Conservation (phyloP, 2,888 invertebrate genomes). For the Drosophila percnosoma region DNA sequence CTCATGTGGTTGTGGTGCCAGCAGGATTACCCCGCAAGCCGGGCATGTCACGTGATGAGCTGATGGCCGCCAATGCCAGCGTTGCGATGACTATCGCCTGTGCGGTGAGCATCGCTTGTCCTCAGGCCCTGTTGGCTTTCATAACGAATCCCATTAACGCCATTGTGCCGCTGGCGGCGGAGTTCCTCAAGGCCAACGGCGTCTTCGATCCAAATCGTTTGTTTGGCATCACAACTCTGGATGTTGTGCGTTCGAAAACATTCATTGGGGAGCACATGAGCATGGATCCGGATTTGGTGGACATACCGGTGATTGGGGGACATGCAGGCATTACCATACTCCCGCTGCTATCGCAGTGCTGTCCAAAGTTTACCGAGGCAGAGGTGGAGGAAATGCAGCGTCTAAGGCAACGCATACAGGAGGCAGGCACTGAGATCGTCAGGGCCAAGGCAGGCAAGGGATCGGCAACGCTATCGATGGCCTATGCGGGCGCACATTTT, state of each 20-base stretch:
- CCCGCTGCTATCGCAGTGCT: conserved; percentile 95
- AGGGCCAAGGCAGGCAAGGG: conserved; percentile 98
- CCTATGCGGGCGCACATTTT: conserved; percentile 96
- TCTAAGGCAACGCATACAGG: conserved; percentile 92
- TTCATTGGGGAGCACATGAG: conserved; percentile 96
- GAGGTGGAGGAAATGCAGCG: conserved; percentile 92
- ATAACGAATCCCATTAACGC: conserved; percentile 99
- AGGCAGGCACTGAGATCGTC: conserved; percentile 96
- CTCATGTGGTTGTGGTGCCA: conserved; percentile 95
- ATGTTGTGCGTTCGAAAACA: conserved; percentile 96
- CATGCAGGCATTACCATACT: conserved; percentile 98
- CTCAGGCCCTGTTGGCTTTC: conserved; percentile 96
- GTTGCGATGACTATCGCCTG: conserved; percentile 94
- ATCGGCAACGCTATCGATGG: conserved; percentile 98
- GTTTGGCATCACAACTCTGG: conserved; percentile 98
- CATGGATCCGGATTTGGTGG: conserved; percentile 91
- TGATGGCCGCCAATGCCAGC: conserved; percentile 97
- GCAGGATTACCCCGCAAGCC: conserved; percentile 98
- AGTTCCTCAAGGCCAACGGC: conserved; percentile 90
- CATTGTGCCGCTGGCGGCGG: conserved; percentile 97
- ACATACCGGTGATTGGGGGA: conserved; percentile 97
- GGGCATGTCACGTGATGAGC: conserved; percentile 97
- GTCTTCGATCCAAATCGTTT: conserved; percentile 94
- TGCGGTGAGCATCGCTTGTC: conserved; percentile 91
- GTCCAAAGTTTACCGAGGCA: conserved; percentile 90